phyloP scores from a whole-genome alignment of 2,113 vertebrate species.

The Origma solitaria region DNA sequence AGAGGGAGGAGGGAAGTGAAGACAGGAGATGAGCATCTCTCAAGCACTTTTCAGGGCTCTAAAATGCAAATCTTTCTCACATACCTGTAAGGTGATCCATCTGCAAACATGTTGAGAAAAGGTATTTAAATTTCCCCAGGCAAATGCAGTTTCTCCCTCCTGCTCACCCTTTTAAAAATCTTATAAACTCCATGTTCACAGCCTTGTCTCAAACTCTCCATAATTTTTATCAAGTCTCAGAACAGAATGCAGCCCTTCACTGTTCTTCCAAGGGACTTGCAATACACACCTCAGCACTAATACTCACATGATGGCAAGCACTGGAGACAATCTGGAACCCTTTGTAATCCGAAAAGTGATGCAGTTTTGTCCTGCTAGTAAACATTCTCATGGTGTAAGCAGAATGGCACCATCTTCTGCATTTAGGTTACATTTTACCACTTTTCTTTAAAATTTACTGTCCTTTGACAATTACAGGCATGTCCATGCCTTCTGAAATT shows the following conservation, averaged over 20 bases:
- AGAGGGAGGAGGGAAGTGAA: not conserved
- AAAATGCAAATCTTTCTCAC: not conserved
- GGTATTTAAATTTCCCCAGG: not conserved
- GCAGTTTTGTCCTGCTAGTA: not conserved
- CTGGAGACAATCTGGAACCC: not conserved
- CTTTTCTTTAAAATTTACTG: not conserved
- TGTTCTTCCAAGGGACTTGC: not conserved
- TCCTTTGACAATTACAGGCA: not conserved
- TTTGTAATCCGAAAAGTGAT: not conserved
- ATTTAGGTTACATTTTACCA: not conserved
- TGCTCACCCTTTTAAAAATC: not conserved
- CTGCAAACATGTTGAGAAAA: not conserved
- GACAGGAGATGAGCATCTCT: not conserved
- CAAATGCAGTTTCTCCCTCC: not conserved
- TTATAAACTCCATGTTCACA: not conserved
- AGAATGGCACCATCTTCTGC: not conserved
- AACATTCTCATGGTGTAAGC: not conserved
- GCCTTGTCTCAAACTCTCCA: not conserved
- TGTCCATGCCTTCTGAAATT: not conserved
- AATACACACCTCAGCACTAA: not conserved
- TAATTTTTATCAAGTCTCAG: not conserved
- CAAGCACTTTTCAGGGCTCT: not conserved
- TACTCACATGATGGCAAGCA: not conserved
- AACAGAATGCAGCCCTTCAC: not conserved
- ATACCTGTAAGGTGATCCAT: not conserved